Conservation (phyloP, 2,113 vertebrate species). For the Colinus virginianus region DNA sequence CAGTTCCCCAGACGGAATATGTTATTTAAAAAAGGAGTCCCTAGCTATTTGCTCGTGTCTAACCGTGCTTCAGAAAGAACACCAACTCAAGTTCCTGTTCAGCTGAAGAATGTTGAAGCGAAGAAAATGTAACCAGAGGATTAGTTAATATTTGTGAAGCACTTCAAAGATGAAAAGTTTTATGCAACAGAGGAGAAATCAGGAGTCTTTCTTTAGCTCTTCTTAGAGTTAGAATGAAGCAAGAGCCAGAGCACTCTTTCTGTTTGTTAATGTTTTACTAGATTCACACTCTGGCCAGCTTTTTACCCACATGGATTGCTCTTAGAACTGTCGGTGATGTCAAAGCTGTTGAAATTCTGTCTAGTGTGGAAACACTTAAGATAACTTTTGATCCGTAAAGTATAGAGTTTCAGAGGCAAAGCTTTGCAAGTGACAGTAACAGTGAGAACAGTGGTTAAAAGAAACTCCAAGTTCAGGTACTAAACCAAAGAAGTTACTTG, state of each 20-base stretch:
- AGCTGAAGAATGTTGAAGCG: not conserved
- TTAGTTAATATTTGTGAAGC: constrained; percentile 75
- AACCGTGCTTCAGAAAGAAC: constrained; percentile 22
- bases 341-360: constrained; percentile 77
- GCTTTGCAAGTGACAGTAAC: constrained; percentile 19
- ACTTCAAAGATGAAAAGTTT: constrained; percentile 62
- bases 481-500: constrained; percentile 36
- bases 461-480: not conserved
- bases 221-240: not conserved
- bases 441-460: not conserved
- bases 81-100: constrained; percentile 30
- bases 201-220: not conserved
- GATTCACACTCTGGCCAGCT: constrained; percentile 52
- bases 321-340: constrained; percentile 71
- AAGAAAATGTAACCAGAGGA: constrained; percentile 46
- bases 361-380: constrained; percentile 68
- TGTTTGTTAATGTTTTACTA: constrained; percentile 73
- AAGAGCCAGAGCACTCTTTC: not conserved
- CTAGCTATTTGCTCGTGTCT: not conserved
- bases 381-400: constrained; percentile 71
- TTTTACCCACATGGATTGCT: constrained; percentile 72
- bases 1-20: not conserved
- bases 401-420: constrained; percentile 36
- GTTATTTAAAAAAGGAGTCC: not conserved
- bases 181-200: constrained; percentile 35